Conservation (phyloP, 2,888 invertebrate species). For the Chorisops tibialis region DNA sequence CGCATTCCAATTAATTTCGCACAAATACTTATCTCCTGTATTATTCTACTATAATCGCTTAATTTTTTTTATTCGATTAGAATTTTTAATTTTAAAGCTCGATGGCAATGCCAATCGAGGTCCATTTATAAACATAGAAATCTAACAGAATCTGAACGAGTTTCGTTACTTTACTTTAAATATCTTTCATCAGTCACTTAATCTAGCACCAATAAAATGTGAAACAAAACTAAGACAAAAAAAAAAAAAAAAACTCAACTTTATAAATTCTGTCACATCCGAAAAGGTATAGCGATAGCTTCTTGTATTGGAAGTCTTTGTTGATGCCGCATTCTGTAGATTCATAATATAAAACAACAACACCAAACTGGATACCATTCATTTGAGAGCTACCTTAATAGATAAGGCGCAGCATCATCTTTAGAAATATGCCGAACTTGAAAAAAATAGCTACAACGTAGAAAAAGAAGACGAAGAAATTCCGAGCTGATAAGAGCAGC, state of each 20-base stretch:
- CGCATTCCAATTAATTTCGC: too few species aligned
- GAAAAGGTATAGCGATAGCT: conserved; percentile 15
- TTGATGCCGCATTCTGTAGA: conserved; percentile 11
- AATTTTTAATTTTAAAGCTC: too few species aligned
- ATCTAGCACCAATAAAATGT: conserved; percentile 13
- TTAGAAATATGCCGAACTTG: neutral
- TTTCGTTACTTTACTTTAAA: conserved; percentile 22
- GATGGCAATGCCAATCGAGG: too few species aligned
- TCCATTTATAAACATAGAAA: too few species aligned
- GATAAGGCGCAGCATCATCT: conserved; percentile 1
- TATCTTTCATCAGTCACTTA: conserved; percentile 26
- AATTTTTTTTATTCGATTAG: too few species aligned
- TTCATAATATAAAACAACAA: too few species aligned
- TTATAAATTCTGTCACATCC: conserved; percentile 23
- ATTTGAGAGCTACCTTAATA: conserved; percentile 1
- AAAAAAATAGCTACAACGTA: conserved; percentile 3
- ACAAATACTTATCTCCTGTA: too few species aligned
- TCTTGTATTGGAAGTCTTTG: conserved; percentile 22
- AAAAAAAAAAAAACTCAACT: too few species aligned
- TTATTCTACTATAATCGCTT: too few species aligned
- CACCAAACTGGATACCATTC: too few species aligned
- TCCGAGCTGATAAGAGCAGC: conserved; percentile 20
- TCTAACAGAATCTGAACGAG: conserved; percentile 21
- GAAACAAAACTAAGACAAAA: too few species aligned
- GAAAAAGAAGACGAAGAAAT: conserved; percentile 11